A percentile compares a stretch with the other conserved stretches of the same genome.
Conservation (phyloP, 1,140 invertebrate species). For the Caerostris darwini region DNA sequence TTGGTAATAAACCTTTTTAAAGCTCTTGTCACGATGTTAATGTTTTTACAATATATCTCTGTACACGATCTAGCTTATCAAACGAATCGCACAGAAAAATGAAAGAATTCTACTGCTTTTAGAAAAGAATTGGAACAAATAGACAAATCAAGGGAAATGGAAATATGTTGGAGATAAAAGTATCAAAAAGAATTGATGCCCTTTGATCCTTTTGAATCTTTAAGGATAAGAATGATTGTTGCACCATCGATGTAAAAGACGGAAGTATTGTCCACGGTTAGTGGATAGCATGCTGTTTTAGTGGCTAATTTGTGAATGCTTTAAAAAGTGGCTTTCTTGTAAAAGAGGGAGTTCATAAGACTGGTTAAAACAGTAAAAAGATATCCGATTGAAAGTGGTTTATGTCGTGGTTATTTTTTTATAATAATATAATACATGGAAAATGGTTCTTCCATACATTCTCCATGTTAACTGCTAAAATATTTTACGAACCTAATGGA, state of each 20-base stretch:
- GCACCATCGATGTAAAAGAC: background rate
- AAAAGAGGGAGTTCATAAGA: too few relatives aligned
- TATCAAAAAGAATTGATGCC: background rate
- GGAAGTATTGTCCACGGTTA: background rate
- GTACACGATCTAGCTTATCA: background rate
- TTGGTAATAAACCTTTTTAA: background rate
- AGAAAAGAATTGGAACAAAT: conserved; percentile 48
- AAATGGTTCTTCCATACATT: too few relatives aligned
- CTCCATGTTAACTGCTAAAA: too few relatives aligned
- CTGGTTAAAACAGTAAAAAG: too few relatives aligned
- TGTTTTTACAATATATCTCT: conserved; percentile 15
- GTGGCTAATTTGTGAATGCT: background rate
- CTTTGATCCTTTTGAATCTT: background rate
- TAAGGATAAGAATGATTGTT: background rate
- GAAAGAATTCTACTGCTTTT: background rate
- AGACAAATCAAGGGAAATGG: background rate
- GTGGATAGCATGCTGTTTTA: background rate
- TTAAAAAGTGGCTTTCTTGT: background rate
- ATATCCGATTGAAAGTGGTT: too few relatives aligned
- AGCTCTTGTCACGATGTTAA: conserved; percentile 8
- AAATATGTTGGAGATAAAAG: background rate
- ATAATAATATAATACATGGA: too few relatives aligned
- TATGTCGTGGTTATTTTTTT: too few relatives aligned
- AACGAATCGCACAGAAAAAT: background rate
- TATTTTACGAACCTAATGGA: too few relatives aligned